Percentiles rank a stretch among this genome's conserved stretches.
These are phyloP conservation scores for Dysdera silvatica DNA, from an alignment of 1,140 invertebrate species.

Conservation along the genomic window DNA sequence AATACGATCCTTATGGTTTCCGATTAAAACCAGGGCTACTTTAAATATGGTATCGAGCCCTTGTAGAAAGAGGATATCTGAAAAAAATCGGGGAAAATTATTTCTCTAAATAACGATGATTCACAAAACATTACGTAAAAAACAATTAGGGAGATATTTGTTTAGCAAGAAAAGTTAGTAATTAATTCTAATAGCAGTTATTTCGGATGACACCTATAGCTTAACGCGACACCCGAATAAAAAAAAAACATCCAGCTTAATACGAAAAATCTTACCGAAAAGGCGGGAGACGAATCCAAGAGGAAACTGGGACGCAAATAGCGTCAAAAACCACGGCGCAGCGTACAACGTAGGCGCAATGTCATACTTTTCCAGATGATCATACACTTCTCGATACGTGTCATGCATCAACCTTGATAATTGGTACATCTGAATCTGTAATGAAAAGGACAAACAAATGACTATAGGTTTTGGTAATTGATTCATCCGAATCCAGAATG, in stretches of 20 bases:
- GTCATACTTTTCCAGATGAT: conserved; percentile 79
- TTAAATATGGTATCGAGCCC: conserved; percentile 82
- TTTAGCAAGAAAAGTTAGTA: neutral
- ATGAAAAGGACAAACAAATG: too few species aligned
- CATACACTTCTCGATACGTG: conserved; percentile 71
- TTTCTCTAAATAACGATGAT: neutral
- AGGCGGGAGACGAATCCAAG: conserved; percentile 89
- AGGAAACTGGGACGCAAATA: conserved; percentile 93
- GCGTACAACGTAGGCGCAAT: conserved; percentile 88
- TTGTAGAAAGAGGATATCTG: conserved; percentile 82
- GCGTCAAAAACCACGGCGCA: conserved; percentile 88
- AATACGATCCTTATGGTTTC: conserved; percentile 73
- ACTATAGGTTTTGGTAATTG: too few species aligned
- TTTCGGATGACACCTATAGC: too few species aligned
- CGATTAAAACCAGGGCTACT: conserved; percentile 73
- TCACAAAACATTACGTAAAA: neutral
- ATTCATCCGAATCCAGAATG: too few species aligned
- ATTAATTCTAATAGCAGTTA: too few species aligned
- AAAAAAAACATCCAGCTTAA: too few species aligned
- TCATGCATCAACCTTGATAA: conserved; percentile 85
- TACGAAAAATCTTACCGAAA: conserved; percentile 71
- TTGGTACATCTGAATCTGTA: conserved; percentile 77
- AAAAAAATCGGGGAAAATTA: conserved; percentile 37
- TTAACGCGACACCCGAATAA: too few species aligned
- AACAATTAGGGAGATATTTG: neutral